These are phyloP conservation scores for Eucidaris tribuloides DNA, from an alignment of 35 echinoderm and acorn worm species.

Conservation along the genomic window DNA sequence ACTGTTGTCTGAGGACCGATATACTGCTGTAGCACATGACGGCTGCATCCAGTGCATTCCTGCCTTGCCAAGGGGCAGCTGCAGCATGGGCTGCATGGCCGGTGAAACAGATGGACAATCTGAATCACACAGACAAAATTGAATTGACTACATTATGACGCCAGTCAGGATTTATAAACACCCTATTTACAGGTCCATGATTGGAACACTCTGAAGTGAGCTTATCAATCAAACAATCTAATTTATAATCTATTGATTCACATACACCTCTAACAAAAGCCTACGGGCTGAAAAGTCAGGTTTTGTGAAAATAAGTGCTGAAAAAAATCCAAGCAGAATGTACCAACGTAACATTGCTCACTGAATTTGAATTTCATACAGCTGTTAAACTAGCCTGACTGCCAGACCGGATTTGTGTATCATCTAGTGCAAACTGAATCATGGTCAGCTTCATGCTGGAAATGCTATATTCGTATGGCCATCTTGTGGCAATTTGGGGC, in stretches of 20 bases:
- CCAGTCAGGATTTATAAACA: background rate
- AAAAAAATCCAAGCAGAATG: background rate
- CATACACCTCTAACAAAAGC: background rate
- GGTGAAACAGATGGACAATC: constrained; percentile 44
- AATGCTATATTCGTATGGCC: background rate
- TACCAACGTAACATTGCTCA: no score
- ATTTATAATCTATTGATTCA: background rate
- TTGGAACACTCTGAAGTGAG: background rate
- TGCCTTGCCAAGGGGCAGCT: constrained; percentile 59
- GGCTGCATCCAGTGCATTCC: constrained; percentile 79
- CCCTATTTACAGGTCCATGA: background rate
- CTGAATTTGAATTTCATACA: no score
- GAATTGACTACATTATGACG: background rate
- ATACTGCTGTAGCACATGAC: constrained; percentile 65
- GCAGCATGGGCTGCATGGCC: constrained; percentile 78
- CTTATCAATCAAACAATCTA: background rate
- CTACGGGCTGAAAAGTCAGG: no score
- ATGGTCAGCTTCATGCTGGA: background rate
- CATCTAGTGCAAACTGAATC: background rate
- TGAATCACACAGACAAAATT: background rate
- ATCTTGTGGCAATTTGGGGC: background rate
- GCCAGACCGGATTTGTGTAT: no score
- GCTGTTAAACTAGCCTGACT: no score
- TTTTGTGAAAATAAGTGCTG: no score
- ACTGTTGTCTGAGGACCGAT: constrained; percentile 72